Conservation (phyloP, 1,140 invertebrate genomes). For the Hyles vespertilio region DNA sequence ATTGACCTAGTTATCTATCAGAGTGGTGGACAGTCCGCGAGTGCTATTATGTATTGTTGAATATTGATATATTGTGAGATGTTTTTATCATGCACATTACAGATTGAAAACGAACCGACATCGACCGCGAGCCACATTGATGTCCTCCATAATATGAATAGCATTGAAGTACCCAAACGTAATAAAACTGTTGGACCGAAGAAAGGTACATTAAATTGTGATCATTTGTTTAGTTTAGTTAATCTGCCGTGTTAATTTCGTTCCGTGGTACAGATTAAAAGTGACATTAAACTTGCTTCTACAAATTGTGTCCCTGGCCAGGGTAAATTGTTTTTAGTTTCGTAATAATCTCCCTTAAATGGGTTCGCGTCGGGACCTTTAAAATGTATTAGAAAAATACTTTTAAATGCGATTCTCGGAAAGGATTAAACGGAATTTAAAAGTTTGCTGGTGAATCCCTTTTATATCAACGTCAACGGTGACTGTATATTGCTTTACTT, state of each 20-base stretch:
- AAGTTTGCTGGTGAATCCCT: no score
- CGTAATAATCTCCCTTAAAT: no score
- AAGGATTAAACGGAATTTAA: no score
- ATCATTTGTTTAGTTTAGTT: not conserved
- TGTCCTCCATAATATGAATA: slow-evolving; percentile 12
- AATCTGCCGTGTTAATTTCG: no score
- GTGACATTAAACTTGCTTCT: no score
- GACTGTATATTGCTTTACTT: slow-evolving; percentile 15
- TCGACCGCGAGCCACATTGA: slow-evolving; percentile 8
- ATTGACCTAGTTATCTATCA: slow-evolving; percentile 50
- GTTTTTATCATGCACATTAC: slow-evolving; percentile 2
- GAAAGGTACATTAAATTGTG: slow-evolving; percentile 4
- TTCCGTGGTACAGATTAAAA: no score
- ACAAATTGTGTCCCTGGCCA: no score
- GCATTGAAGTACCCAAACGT: slow-evolving; percentile 2
- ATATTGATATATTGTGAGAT: slow-evolving; percentile 29
- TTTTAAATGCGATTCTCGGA: no score
- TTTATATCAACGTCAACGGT: not conserved
- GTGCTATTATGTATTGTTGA: slow-evolving; percentile 36
- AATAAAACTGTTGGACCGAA: slow-evolving; percentile 5
- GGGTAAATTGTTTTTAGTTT: no score
- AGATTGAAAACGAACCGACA: slow-evolving; percentile 19
- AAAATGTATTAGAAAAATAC: no score
- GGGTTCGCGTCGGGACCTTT: no score
- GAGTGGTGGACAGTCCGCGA: slow-evolving; percentile 31